Evolutionary conservation across 1,140 invertebrate genomes (phyloP), one percentile per base, ranked within the genome.

Genomic region (Drosophila prosaltans): DNA sequence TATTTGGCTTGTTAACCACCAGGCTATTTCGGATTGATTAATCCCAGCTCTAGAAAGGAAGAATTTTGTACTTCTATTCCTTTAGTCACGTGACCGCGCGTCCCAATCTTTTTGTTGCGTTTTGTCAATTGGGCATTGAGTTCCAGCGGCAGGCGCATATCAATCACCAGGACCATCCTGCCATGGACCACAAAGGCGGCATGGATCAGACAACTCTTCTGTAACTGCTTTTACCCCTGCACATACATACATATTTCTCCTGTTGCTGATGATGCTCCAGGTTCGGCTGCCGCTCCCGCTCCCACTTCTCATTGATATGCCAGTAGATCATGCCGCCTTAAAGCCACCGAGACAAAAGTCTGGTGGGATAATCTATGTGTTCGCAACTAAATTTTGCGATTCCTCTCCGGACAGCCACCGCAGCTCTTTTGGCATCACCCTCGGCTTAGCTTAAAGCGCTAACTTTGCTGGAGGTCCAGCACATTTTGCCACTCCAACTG

Each of bases 241-340:
- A 10, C 30, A 41, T 30, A 30, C 28, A 30, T 30, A 30, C 11
- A 21, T n/a, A 10, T 36, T 28, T 16, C 26, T 30, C 11, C 43
- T 16, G 11, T 45, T 43, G 32, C 32, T 36, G 32, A 30, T 36
- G 30, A 24, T 36, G 7, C 54, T 63, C n/a, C 54, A 28, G 30
- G 24, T 40, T 58, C 59, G n/a, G 8, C 61, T 40, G 58, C 59
- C 24, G 30, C 32, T 40, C 65, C 59, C 24, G 8, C 57, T 40
- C 65, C 59, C 24, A 3, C 57, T 30, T 57, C 82, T 86, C 80
- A 88, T 88, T 88, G 74, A 84, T 84, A 88, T 88, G 81, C 84
- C 80, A 80, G 84, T 88, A 88, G 84, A 89, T 88, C 84, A 89
- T 88, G 84, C 84, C 84, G 80, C 75, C 81, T 51, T 51, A 51